These are phyloP conservation scores for Syrista parreyssii DNA, from an alignment of 2,888 invertebrate species.

Conservation along the genomic window DNA sequence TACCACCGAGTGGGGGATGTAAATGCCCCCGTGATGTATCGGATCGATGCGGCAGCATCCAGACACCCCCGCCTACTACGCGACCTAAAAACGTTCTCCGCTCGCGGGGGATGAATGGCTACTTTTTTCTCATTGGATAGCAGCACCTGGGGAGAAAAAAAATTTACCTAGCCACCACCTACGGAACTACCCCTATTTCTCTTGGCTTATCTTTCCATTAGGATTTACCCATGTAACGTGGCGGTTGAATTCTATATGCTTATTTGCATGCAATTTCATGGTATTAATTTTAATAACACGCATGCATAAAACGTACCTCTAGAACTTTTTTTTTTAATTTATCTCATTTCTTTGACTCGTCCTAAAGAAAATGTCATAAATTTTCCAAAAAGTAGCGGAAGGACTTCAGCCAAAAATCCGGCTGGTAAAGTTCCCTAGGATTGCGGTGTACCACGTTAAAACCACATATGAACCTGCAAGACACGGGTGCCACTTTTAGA, in stretches of 20 bases:
- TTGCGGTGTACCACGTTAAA: conserved; percentile 24
- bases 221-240: background rate
- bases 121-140: background rate
- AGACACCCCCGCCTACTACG: conserved; percentile 62
- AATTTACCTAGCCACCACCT: background rate
- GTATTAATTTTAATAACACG: background rate
- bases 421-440: conserved; percentile 48
- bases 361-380: conserved; percentile 22
- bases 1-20: conserved; percentile 56
- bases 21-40: conserved; percentile 66
- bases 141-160: background rate
- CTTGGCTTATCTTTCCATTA: background rate
- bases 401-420: background rate
- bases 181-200: background rate
- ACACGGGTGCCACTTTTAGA: conserved; percentile 8
- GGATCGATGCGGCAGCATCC: conserved; percentile 66
- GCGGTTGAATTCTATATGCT: background rate
- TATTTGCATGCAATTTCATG: background rate
- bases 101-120: conserved; percentile 2
- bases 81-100: conserved; percentile 64
- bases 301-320: background rate
- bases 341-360: background rate
- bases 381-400: conserved; percentile 33
- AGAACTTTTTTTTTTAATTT: background rate
- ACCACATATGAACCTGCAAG: background rate